Evolutionary conservation across 2,888 invertebrate genomes (phyloP), one percentile per base, ranked within the genome.

Genomic region (Noctua pronuba): DNA sequence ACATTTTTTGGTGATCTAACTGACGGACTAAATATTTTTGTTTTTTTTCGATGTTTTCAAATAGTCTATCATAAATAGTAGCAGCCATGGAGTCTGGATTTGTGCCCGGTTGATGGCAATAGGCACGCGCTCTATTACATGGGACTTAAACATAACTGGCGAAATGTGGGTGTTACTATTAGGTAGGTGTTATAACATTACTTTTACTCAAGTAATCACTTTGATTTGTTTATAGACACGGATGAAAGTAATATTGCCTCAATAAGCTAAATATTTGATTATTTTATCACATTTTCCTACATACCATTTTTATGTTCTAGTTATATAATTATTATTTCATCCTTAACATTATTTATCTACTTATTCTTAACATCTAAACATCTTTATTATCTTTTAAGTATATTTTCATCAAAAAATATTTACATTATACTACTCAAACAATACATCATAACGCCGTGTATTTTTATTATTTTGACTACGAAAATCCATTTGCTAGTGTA

Each of bases 401-500:
- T 16, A 41, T 55, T 58, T 35, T 41, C 46, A 62, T 55, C 24
- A 58, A 6, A 38, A 60, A 71, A 77, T 68, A 64, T 77, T 55
- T n/a, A 67, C n/a, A 38, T 83, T 58, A 52, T 72, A 55, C 16
- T 24, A 58, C 16, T 52, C 35, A 44, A 80, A 82, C 60, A 80
- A 73, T 70, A 81, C 49, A 73, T 80, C n/a, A 65, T 41, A 68
- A 41, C 44, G 1, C 35, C 10, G 1, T 31, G 13, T 66, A 62
- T 66, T 46, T 64, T 72, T 52, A 52, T 66, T 69, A 64, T 58
- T 64, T 72, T 52, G 35, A 73, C 49, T 52, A 73, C 41, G 44
- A 66, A 85, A 80, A 85, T 60, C 69, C 58, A 82, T 85, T 73
- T 69, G 58, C 49, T 62, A 69, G 16, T 55, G 55, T 44, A 79